phyloP scores from a whole-genome alignment of 1,140 invertebrate genomes.

The Drosophila repleta region DNA sequence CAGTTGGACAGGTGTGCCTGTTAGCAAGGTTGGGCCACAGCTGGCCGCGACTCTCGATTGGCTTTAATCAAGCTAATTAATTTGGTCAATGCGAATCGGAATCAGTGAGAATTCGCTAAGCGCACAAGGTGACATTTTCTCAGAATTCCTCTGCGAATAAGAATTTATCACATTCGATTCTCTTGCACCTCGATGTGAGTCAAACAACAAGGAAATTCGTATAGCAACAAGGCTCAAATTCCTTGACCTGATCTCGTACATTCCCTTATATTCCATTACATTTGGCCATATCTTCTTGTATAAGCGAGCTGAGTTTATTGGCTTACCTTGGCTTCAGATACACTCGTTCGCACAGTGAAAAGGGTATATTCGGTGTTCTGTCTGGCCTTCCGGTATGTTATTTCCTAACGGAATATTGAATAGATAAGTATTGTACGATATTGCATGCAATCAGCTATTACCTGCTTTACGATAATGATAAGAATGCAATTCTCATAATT shows the following conservation, averaged over 20 bases:
- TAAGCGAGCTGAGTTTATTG: too few relatives aligned
- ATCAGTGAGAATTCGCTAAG: conserved; percentile 16
- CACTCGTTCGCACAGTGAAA: too few relatives aligned
- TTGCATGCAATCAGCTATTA: too few relatives aligned
- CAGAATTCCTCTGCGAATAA: conserved; percentile 17
- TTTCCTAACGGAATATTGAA: too few relatives aligned
- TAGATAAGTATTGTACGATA: too few relatives aligned
- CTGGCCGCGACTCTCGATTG: conserved; percentile 14
- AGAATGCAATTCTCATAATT: too few relatives aligned
- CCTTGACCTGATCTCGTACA: not conserved
- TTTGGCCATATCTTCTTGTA: too few relatives aligned
- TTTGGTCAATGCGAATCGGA: conserved; percentile 14
- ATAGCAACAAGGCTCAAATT: not conserved
- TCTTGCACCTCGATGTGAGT: not conserved
- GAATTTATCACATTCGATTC: conserved; percentile 20
- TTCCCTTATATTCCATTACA: too few relatives aligned
- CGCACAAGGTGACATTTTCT: conserved; percentile 41
- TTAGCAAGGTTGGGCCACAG: conserved; percentile 9
- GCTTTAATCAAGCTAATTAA: conserved; percentile 24
- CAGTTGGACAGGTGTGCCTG: conserved; percentile 29
- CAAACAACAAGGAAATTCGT: not conserved
- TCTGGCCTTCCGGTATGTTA: too few relatives aligned
- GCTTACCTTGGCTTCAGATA: too few relatives aligned
- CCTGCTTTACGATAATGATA: too few relatives aligned
- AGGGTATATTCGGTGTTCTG: too few relatives aligned